These are phyloP conservation scores for Pandemis cinnamomeana DNA, from an alignment of 2,888 invertebrate genomes.

Conservation along the genomic window DNA sequence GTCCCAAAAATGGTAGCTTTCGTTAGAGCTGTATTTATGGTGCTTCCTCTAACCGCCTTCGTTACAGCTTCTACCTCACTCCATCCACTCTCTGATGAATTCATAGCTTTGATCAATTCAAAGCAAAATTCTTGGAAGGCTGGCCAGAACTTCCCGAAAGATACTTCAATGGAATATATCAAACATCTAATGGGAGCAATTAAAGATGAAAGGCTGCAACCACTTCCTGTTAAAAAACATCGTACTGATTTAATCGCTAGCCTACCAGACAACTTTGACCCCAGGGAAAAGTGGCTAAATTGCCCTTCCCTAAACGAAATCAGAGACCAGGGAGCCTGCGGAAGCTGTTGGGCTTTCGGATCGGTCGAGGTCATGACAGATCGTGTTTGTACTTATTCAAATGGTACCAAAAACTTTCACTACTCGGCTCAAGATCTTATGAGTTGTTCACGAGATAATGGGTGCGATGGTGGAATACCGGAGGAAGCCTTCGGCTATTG, in stretches of 20 bases:
- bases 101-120: constrained; percentile 88
- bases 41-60: not conserved
- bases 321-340: constrained; percentile 94
- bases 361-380: constrained; percentile 97
- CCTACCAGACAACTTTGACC: constrained; percentile 92
- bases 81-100: constrained; percentile 88
- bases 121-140: constrained; percentile 90
- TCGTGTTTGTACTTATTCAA: constrained; percentile 92
- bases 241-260: constrained; percentile 65
- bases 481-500: constrained; percentile 94
- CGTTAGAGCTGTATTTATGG: too few relatives aligned
- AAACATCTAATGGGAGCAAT: constrained; percentile 89
- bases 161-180: constrained; percentile 86
- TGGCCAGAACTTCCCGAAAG: constrained; percentile 88
- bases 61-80: constrained; percentile 48
- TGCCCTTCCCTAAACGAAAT: constrained; percentile 94
- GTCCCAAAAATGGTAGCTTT: too few relatives aligned
- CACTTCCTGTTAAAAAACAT: constrained; percentile 70
- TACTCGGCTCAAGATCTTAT: constrained; percentile 94
- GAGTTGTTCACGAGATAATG: constrained; percentile 91
- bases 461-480: constrained; percentile 85
- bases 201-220: constrained; percentile 81
- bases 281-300: constrained; percentile 91
- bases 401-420: constrained; percentile 88
- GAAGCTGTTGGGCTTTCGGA: constrained; percentile 97